phyloP scores from a whole-genome alignment of 2,888 invertebrate genomes.

The Bombyx huttoni region DNA sequence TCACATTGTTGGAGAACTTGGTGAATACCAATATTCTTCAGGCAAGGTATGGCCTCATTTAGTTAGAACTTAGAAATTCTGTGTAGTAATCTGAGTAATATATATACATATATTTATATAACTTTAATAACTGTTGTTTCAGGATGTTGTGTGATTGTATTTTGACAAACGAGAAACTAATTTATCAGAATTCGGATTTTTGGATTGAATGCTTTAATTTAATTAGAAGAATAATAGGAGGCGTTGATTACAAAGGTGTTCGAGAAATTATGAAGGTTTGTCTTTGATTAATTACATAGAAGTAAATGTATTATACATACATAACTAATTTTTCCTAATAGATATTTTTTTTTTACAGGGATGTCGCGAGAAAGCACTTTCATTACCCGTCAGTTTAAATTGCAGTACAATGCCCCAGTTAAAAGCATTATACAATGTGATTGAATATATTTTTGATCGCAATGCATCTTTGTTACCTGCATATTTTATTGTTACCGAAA shows the following conservation, averaged over 20 bases:
- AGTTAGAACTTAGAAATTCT: no score
- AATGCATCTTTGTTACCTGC: slow-evolving; percentile 93
- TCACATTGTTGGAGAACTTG: slow-evolving; percentile 81
- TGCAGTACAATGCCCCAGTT: slow-evolving; percentile 86
- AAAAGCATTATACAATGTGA: slow-evolving; percentile 84
- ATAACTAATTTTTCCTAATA: neutral
- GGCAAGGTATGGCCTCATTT: slow-evolving; percentile 81
- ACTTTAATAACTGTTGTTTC: slow-evolving; percentile 13
- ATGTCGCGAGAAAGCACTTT: slow-evolving; percentile 90
- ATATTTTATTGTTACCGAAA: slow-evolving; percentile 95
- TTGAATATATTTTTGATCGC: slow-evolving; percentile 92
- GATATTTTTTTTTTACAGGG: slow-evolving; percentile 59
- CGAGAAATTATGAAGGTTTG: slow-evolving; percentile 90
- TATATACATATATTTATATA: no score
- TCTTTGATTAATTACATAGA: slow-evolving; percentile 1
- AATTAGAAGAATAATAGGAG: slow-evolving; percentile 87
- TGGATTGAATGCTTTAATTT: slow-evolving; percentile 92
- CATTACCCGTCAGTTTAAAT: slow-evolving; percentile 83
- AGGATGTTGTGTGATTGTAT: slow-evolving; percentile 91
- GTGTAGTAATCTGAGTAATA: no score
- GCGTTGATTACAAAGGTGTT: slow-evolving; percentile 96
- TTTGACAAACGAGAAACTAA: slow-evolving; percentile 86
- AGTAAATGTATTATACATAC: neutral
- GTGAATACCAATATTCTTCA: slow-evolving; percentile 75
- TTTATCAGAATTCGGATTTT: slow-evolving; percentile 84